Conservation (phyloP, 2,797 vertebrate genomes). For the Falco cherrug region DNA sequence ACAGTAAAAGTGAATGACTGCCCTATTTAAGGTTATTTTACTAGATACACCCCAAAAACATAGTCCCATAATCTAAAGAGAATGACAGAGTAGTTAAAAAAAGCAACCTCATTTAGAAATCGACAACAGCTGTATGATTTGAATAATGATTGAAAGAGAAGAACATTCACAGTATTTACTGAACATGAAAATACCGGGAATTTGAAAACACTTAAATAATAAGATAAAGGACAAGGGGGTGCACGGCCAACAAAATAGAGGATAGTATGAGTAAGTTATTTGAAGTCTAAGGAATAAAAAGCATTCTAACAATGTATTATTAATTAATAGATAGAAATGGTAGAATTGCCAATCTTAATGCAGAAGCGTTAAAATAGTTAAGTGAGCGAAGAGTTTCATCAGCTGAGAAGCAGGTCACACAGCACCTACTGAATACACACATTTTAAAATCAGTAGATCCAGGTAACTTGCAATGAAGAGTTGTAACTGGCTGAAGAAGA, state of each 20-base stretch:
- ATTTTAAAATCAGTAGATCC: not conserved
- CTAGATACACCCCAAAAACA: not conserved
- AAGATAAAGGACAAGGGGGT: not conserved
- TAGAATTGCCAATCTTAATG: not conserved
- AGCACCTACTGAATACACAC: not conserved
- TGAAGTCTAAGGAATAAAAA: not conserved
- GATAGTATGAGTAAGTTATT: not conserved
- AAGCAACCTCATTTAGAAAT: not conserved
- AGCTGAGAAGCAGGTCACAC: not conserved
- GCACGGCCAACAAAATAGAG: not conserved
- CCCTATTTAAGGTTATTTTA: not conserved
- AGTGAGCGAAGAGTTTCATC: not conserved
- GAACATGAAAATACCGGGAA: not conserved
- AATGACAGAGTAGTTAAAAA: not conserved
- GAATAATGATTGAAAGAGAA: not conserved
- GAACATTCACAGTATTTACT: not conserved
- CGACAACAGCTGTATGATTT: not conserved
- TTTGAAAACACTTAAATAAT: not conserved
- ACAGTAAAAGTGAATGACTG: not conserved
- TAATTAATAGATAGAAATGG: not conserved
- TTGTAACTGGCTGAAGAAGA: not conserved
- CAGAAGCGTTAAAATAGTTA: not conserved
- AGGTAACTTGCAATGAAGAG: not conserved
- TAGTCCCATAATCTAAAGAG: not conserved
- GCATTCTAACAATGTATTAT: not conserved